Percentiles rank a stretch among this genome's conserved stretches.
phyloP scores from a whole-genome alignment of 2,797 vertebrate species.

The Chloroceryle inda region DNA sequence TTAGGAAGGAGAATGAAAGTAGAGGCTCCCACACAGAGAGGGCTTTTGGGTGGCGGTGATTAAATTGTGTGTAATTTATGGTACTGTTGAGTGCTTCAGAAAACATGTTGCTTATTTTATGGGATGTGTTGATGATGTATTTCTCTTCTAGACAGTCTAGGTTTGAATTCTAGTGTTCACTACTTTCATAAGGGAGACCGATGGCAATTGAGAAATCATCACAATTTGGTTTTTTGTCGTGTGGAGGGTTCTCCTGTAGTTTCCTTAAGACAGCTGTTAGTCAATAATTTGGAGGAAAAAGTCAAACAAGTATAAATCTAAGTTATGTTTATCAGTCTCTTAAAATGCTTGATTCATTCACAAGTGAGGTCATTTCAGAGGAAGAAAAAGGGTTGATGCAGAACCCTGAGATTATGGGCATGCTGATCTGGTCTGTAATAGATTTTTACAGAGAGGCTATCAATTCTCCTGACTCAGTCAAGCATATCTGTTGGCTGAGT shows the following conservation, averaged over 20 bases:
- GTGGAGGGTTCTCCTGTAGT: background rate
- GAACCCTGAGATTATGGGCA: slow-evolving; percentile 65
- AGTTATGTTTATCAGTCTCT: slow-evolving; percentile 22
- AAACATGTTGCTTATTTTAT: slow-evolving; percentile 67
- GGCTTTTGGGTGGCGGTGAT: slow-evolving; percentile 9
- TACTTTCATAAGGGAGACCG: slow-evolving; percentile 49
- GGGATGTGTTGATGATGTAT: slow-evolving; percentile 61
- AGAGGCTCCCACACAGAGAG: slow-evolving; percentile 10
- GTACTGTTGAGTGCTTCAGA: slow-evolving; percentile 51
- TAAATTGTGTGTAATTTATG: slow-evolving; percentile 64
- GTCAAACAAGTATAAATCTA: background rate
- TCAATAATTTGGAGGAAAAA: background rate
- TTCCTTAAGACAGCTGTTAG: background rate
- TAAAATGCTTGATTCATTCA: slow-evolving; percentile 21
- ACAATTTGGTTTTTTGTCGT: background rate
- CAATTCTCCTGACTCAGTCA: slow-evolving; percentile 71
- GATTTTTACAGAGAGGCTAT: slow-evolving; percentile 74
- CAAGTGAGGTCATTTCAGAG: slow-evolving; percentile 22
- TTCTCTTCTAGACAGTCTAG: slow-evolving; percentile 65
- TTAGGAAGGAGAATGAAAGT: background rate
- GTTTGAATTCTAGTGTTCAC: slow-evolving; percentile 63
- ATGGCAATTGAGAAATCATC: slow-evolving; percentile 45
- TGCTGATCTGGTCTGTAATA: slow-evolving; percentile 59
- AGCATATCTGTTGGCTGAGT: slow-evolving; percentile 74
- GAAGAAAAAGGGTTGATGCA: slow-evolving; percentile 51